Evolutionary conservation across 2,113 vertebrate genomes (phyloP).

Genomic region (Neogale vison): DNA sequence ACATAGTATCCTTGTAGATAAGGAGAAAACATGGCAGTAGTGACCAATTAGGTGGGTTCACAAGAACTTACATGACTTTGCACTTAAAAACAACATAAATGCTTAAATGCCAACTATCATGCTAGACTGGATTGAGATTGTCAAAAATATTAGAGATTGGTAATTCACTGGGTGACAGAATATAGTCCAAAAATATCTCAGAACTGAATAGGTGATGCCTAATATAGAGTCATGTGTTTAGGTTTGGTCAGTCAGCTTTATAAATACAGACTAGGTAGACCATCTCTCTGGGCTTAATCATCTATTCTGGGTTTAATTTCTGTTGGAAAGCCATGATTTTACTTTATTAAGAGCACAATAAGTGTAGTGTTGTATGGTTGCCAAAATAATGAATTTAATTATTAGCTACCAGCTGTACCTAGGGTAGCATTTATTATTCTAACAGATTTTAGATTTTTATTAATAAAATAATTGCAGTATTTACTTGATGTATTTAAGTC

Average conservation of each 20-base stretch:
- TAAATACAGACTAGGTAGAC: neutral
- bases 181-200: neutral
- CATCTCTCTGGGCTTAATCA: too few species aligned
- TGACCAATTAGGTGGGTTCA: neutral
- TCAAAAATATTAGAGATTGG: neutral
- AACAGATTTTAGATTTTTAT: neutral
- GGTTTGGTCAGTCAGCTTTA: neutral
- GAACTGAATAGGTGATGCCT: neutral
- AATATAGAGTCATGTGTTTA: neutral
- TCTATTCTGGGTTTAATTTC: neutral
- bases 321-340: neutral
- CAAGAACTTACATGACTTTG: neutral
- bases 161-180: neutral
- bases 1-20: neutral
- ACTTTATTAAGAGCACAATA: neutral
- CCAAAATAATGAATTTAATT: constrained; percentile 24
- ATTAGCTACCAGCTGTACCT: neutral
- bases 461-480: neutral
- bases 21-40: neutral
- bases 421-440: neutral
- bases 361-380: neutral
- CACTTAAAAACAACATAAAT: neutral
- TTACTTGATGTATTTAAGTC: neutral
- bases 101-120: neutral
- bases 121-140: neutral